Percentiles rank a stretch among this genome's conserved stretches.
phyloP scores from a whole-genome alignment of 2,113 vertebrate species.

The Neodon shergylaensis region DNA sequence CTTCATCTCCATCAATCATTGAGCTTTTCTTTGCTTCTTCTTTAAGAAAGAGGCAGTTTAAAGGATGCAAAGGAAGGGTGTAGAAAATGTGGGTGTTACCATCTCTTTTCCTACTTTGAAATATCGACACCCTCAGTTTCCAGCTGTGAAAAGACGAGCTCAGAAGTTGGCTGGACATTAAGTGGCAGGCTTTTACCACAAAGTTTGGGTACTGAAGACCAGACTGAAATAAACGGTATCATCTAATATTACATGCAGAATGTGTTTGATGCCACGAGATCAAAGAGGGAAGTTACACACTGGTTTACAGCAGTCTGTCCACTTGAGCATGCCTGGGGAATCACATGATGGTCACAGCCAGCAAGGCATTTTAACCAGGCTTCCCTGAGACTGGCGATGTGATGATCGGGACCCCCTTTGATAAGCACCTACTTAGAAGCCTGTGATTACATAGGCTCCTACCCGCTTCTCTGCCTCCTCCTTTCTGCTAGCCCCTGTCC shows the following conservation, averaged over 20 bases:
- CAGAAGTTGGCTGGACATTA: not conserved
- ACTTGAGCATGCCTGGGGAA: not conserved
- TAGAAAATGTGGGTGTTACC: not conserved
- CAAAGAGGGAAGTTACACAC: not conserved
- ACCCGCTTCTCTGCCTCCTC: not conserved
- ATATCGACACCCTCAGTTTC: not conserved
- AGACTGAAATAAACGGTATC: not conserved
- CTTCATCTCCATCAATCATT: not conserved
- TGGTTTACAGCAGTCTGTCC: not conserved
- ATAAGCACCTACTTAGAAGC: not conserved
- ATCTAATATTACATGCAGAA: not conserved
- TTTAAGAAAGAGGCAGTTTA: not conserved
- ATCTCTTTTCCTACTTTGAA: slow-evolving; percentile 21
- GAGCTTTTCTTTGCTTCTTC: not conserved
- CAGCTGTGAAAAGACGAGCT: not conserved
- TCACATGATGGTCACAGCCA: not conserved
- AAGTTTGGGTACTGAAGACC: not conserved
- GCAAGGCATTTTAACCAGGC: not conserved
- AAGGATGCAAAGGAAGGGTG: not conserved
- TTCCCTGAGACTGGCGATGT: fast-evolving
- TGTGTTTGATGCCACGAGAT: not conserved
- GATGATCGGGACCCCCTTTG: not conserved
- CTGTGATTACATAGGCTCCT: not conserved
- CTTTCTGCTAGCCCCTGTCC: too few species aligned
- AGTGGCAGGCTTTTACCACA: not conserved